Conservation (phyloP, 2,797 vertebrate genomes). For the Siniperca obscura region DNA sequence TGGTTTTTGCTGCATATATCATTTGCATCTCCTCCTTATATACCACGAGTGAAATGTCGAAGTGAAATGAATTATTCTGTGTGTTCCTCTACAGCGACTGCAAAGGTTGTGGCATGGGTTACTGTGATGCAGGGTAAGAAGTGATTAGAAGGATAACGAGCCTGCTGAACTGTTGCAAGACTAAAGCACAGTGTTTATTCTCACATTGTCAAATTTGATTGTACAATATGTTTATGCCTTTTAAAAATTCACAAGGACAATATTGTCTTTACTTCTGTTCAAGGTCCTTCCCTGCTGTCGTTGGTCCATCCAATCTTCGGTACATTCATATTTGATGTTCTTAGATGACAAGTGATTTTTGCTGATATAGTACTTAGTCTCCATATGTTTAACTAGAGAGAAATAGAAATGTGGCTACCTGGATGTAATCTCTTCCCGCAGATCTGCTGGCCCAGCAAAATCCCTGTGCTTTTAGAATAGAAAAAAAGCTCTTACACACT, state of each 20-base stretch:
- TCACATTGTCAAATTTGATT: background rate
- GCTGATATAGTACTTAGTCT: constrained; percentile 41
- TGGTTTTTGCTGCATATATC: background rate
- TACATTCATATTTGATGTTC: constrained; percentile 59
- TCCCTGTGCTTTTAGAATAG: constrained; percentile 32
- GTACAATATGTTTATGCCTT: background rate
- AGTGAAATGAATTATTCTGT: constrained; percentile 42
- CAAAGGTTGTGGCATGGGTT: constrained; percentile 76
- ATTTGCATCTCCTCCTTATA: background rate
- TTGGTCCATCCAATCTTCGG: constrained; percentile 68
- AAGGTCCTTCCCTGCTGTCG: constrained; percentile 69
- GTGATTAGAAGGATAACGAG: background rate
- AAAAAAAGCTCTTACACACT: background rate
- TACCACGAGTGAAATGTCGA: constrained; percentile 29
- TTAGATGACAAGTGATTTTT: constrained; percentile 35
- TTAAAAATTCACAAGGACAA: constrained; percentile 10
- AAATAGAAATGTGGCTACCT: constrained; percentile 46
- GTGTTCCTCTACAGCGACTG: constrained; percentile 71
- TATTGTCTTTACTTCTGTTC: constrained; percentile 48
- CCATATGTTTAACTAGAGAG: constrained; percentile 40
- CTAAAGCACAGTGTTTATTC: background rate
- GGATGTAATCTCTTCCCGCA: constrained; percentile 4
- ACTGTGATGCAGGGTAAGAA: constrained; percentile 79
- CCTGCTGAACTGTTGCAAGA: background rate
- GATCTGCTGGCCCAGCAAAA: constrained; percentile 51